Base-by-base conservation (phyloP, 2,888 invertebrate species). In the Macropis europaea region DNA sequence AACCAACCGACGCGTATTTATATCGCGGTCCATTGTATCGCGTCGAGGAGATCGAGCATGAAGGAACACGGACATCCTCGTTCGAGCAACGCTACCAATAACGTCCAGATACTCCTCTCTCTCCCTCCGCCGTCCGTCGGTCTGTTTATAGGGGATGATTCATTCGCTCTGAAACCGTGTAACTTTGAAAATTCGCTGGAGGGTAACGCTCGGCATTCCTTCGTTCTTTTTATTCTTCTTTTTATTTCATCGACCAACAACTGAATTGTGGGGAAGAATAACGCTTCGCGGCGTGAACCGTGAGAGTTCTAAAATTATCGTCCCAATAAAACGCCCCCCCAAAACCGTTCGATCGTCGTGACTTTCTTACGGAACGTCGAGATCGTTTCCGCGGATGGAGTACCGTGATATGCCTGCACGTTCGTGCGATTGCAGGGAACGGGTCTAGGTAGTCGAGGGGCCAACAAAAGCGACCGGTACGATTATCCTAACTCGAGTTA, bases 301-400 rank as follows among this genome's bases (percentile, higher is more conserved):
- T 28, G 53, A 68, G 32, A 60, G 4, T 47, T 52, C 19, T 28
- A 30, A 57, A 11, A 17, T 36, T 52, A 24, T 13, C 15, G 9
- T 36, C 4, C 1, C 7, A 36, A 6, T 28, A n/a, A n/a, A n/a
- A n/a, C n/a, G n/a, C n/a, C n/a, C n/a, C n/a, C n/a, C n/a, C n/a
- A n/a, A n/a, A n/a, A n/a, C n/a, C n/a, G n/a, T n/a, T n/a, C n/a
- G n/a, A n/a, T n/a, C n/a, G n/a, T n/a, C n/a, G n/a, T n/a, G n/a
- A n/a, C n/a, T n/a, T n/a, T n/a, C n/a, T n/a, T n/a, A n/a, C n/a
- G n/a, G n/a, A n/a, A n/a, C n/a, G n/a, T n/a, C n/a, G n/a, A n/a
- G n/a, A n/a, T n/a, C n/a, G n/a, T n/a, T n/a, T n/a, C n/a, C 6
- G 45, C 56, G 73, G 53, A 59, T 26, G 30, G 64, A 60, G 66